These are phyloP conservation scores for Tyrophagus putrescentiae DNA, from an alignment of 1,140 invertebrate species.

Conservation along the genomic window DNA sequence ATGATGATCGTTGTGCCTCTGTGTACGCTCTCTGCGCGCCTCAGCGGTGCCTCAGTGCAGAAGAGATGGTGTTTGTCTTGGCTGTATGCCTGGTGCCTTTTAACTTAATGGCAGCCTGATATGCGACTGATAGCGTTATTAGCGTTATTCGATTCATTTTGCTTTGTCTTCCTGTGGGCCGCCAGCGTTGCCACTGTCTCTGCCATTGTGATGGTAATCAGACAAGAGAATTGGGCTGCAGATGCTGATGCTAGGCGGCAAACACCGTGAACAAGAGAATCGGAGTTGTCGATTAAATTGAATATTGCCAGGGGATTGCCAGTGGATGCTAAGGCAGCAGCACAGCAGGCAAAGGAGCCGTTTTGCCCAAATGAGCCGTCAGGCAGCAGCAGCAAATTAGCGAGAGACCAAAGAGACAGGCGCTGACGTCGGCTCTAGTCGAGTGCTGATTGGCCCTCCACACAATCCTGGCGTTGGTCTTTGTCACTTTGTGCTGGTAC, in stretches of 20 bases:
- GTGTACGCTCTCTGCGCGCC: too few relatives aligned
- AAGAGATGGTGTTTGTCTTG: neutral
- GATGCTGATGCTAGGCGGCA: too few relatives aligned
- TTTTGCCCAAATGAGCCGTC: too few relatives aligned
- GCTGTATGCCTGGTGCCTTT: neutral
- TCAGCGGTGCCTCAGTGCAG: too few relatives aligned
- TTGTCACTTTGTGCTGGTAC: too few relatives aligned
- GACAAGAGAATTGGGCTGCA: constrained; percentile 10
- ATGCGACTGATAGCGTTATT: neutral
- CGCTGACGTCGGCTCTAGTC: too few relatives aligned
- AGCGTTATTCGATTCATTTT: neutral
- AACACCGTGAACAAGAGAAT: neutral
- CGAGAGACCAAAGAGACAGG: too few relatives aligned
- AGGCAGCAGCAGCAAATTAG: too few relatives aligned
- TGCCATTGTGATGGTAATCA: constrained; percentile 7
- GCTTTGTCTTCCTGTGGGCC: neutral
- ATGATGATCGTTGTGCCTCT: neutral
- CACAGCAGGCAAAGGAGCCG: too few relatives aligned
- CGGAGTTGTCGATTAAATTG: constrained; percentile 13
- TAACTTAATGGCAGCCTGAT: neutral
- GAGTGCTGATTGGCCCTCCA: too few relatives aligned
- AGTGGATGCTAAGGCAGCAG: too few relatives aligned
- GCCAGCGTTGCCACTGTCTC: neutral
- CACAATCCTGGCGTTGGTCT: too few relatives aligned
- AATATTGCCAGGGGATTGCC: constrained; percentile 11